A percentile compares a stretch with the other conserved stretches of the same genome.
Evolutionary conservation across 1,140 invertebrate genomes (phyloP).

Genomic region (Pogonognathellus flavescens): DNA sequence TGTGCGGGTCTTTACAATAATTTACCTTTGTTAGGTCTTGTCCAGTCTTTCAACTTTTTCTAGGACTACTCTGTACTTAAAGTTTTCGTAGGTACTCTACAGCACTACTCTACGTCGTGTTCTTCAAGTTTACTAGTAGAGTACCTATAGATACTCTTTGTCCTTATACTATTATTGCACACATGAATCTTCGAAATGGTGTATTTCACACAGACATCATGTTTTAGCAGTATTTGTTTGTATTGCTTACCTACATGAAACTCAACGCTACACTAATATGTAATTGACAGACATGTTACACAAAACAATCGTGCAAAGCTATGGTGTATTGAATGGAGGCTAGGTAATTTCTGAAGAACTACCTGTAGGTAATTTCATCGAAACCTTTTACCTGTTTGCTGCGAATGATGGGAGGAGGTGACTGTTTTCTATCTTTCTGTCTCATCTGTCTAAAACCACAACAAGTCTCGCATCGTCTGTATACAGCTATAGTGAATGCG

Average conservation of each 20-base stretch:
- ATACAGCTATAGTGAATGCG: no score
- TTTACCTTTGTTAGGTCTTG: slow-evolving; percentile 36
- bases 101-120: background rate
- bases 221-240: slow-evolving; percentile 25
- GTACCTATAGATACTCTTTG: background rate
- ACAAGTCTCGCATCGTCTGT: no score
- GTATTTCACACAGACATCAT: background rate
- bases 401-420: slow-evolving; percentile 35
- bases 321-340: slow-evolving; percentile 25
- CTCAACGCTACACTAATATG: background rate
- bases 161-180: background rate
- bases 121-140: background rate
- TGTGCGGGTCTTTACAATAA: slow-evolving; percentile 43
- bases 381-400: slow-evolving; percentile 34
- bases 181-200: background rate
- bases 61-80: background rate
- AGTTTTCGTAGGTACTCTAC: background rate
- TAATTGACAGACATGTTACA: slow-evolving; percentile 32
- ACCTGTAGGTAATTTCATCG: slow-evolving; percentile 42
- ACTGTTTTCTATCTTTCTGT: slow-evolving; percentile 8
- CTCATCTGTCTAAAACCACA: background rate
- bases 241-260: slow-evolving; percentile 44
- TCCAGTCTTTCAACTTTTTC: slow-evolving; percentile 44
- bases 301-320: slow-evolving; percentile 26
- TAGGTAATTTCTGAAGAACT: background rate